A percentile compares a stretch with the other conserved stretches of the same genome.
phyloP scores from a whole-genome alignment of 2,888 invertebrate species.

The Polydrusus tereticollis region DNA sequence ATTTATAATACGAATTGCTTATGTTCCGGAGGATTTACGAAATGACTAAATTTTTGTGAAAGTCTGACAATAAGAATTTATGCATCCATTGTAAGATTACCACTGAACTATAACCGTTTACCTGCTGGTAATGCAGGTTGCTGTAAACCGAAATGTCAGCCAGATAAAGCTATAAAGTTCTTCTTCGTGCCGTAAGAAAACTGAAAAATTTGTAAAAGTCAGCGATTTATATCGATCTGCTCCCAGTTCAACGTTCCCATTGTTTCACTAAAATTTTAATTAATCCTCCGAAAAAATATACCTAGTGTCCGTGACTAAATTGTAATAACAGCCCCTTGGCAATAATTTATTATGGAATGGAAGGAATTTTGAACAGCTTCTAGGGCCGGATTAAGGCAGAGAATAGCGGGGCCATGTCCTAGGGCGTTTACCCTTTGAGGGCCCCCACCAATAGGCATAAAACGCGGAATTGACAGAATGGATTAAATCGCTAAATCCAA shows the following conservation, averaged over 20 bases:
- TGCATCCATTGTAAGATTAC: constrained; percentile 50
- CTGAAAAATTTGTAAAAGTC: constrained; percentile 42
- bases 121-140: constrained; percentile 45
- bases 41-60: constrained; percentile 46
- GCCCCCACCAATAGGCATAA: no score
- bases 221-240: constrained; percentile 45
- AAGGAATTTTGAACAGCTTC: no score
- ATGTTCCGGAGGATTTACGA: constrained; percentile 40
- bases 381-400: no score
- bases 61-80: constrained; percentile 48
- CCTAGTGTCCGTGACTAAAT: constrained; percentile 12
- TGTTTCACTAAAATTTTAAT: constrained; percentile 42
- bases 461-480: no score
- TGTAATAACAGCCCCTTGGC: background rate
- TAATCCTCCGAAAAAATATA: constrained; percentile 26
- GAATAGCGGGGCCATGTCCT: no score
- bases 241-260: constrained; percentile 45
- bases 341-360: no score
- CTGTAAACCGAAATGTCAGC: constrained; percentile 49
- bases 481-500: no score
- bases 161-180: constrained; percentile 50
- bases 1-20: constrained; percentile 15
- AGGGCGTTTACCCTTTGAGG: no score
- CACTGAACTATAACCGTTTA: constrained; percentile 51
- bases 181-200: constrained; percentile 47